Evolutionary conservation across 2,888 invertebrate genomes (phyloP), one percentile per base, ranked within the genome.

Genomic region (Synergus itoensis): DNA sequence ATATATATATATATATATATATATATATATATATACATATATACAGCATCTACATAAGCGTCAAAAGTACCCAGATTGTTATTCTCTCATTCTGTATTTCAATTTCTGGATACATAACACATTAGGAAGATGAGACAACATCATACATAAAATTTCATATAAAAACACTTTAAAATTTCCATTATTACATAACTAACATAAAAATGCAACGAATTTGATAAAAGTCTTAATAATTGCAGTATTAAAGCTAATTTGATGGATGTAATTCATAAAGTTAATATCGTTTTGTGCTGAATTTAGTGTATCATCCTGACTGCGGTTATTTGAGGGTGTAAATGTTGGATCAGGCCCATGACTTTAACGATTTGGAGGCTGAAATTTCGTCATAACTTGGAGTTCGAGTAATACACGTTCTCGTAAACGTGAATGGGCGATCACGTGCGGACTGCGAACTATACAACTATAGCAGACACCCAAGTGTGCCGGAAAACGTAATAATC

Each of bases 401-500:
- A 36, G 48, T 73, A 82, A 79, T 53, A 79, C 76, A 53, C 60
- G 48, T 65, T 79, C 77, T 60, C 73, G 53, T 76, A 76, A 76
- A 76, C 76, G 40, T 60, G 36, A 63, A 76, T 76, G 40, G 76
- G 60, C 62, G 62, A 63, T 60, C 76, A 76, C 62, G 45, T 76
- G 77, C 43, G 48, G 62, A 60, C 76, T 65, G 77, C 79, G 77
- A 77, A 82, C 69, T 53, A 48, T 73, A 53, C 45, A 77, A 82
- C 67, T 45, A 67, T 67, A 67, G 45, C 41, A 48, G 69, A 77
- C 77, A 67, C 79, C 77, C 76, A 65, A 83, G 77, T 78, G 65
- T 77, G 76, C 48, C 69, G 83, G 85, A 86, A 87, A 85, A 84
- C 84, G 77, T 76, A 86, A 86, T 86, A 86, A 87, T 84, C 81